Conservation (phyloP, 2,888 invertebrate species). For the Parochlus steinenii region DNA sequence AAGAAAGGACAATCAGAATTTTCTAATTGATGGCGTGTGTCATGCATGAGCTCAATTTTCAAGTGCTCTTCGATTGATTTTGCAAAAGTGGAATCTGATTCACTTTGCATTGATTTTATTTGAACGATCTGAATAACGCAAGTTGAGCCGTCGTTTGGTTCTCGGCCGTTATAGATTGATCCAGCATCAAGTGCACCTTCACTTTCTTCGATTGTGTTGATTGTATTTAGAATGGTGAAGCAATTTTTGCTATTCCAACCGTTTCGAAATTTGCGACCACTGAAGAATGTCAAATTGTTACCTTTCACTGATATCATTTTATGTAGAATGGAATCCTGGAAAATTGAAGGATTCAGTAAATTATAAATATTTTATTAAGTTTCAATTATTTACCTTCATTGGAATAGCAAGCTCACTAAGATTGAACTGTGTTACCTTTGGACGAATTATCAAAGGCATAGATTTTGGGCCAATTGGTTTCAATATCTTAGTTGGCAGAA, state of each 20-base stretch:
- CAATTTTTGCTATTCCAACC: conserved; percentile 57
- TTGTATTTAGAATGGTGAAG: conserved; percentile 35
- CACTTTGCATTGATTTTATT: conserved; percentile 21
- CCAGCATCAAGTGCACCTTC: conserved; percentile 17
- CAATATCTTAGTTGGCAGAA: conserved; percentile 2
- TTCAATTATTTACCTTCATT: too few relatives aligned
- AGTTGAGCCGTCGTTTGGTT: conserved; percentile 20
- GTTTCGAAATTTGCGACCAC: conserved; percentile 48
- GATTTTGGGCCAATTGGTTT: conserved; percentile 10
- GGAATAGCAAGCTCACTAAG: conserved; percentile 9
- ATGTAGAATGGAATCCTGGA: conserved; percentile 19
- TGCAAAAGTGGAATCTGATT: conserved; percentile 22
- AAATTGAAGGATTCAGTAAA: too few relatives aligned
- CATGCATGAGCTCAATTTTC: conserved; percentile 43
- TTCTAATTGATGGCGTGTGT: conserved; percentile 31
- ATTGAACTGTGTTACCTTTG: conserved; percentile 7
- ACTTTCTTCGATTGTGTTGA: conserved; percentile 16
- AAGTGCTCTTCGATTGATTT: conserved; percentile 45
- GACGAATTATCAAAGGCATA: conserved; percentile 9
- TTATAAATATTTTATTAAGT: too few relatives aligned
- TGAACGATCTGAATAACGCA: conserved; percentile 19
- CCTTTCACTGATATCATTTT: conserved; percentile 14
- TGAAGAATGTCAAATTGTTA: conserved; percentile 32
- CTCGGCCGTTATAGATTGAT: conserved; percentile 20
- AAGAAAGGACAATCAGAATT: conserved; percentile 30